phyloP scores from a whole-genome alignment of 1,140 invertebrate species.

The Drosophila lowei region DNA sequence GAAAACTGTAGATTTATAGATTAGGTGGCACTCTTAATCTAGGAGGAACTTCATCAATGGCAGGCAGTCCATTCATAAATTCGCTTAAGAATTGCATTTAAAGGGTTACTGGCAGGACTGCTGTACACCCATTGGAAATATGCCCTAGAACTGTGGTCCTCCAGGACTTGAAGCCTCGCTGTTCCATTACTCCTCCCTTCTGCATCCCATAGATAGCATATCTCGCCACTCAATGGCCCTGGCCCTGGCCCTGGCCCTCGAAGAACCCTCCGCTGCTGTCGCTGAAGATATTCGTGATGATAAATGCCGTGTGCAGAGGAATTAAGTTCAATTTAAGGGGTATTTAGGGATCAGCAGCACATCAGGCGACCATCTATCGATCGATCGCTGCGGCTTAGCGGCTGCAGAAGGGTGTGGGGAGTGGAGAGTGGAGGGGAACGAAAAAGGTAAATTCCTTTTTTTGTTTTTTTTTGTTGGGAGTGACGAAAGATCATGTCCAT shows the following conservation, averaged over 20 bases:
- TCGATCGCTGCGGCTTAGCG: slow-evolving; percentile 10
- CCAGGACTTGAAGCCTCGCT: no score
- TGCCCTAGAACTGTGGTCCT: no score
- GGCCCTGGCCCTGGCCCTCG: background rate
- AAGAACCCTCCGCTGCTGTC: slow-evolving; percentile 23
- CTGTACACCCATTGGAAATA: no score
- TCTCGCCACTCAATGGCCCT: slow-evolving; percentile 20
- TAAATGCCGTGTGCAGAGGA: slow-evolving; percentile 49
- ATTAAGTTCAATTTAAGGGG: slow-evolving; percentile 66
- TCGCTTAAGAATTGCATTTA: no score
- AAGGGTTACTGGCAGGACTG: no score
- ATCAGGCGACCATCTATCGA: slow-evolving; percentile 27
- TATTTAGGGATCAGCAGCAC: slow-evolving; percentile 62
- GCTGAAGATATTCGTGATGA: slow-evolving; percentile 56
- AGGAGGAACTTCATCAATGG: no score
- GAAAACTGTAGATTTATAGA: slow-evolving; percentile 30
- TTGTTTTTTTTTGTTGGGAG: slow-evolving; percentile 37
- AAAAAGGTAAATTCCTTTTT: slow-evolving; percentile 54
- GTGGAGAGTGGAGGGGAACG: background rate
- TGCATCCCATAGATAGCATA: slow-evolving; percentile 24
- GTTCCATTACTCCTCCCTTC: slow-evolving; percentile 4
- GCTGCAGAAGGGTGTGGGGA: background rate
- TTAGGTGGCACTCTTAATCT: background rate
- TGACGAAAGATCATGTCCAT: slow-evolving; percentile 79
- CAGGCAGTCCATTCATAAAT: no score